Percentiles rank a stretch among this genome's conserved stretches.
phyloP scores from a whole-genome alignment of 2,113 vertebrate species.

The Pseudopipra pipra region DNA sequence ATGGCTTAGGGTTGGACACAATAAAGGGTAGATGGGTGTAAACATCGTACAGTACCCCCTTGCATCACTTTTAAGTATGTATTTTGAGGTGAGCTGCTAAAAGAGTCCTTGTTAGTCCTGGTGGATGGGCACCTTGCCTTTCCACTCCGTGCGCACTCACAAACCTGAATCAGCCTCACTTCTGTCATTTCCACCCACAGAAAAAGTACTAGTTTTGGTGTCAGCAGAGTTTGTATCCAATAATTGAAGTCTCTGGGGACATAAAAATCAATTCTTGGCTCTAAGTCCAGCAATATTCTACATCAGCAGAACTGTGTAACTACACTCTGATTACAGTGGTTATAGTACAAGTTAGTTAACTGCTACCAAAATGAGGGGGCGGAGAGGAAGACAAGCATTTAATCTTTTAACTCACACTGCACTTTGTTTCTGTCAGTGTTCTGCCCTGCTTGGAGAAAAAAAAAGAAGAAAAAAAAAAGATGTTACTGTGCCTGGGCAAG shows the following conservation, averaged over 20 bases:
- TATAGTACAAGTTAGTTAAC: constrained; percentile 28
- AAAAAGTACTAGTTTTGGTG: neutral
- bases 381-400: constrained; percentile 4
- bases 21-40: neutral
- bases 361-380: neutral
- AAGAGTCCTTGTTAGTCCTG: neutral
- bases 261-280: constrained; percentile 16
- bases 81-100: neutral
- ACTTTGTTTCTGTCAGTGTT: neutral
- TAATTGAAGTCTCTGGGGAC: neutral
- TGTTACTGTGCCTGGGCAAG: neutral
- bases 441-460: neutral
- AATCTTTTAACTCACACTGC: neutral
- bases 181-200: neutral
- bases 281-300: neutral
- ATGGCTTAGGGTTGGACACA: fast-evolving
- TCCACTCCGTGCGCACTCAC: fast-evolving
- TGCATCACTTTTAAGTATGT: neutral
- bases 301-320: constrained; percentile 35
- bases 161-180: neutral
- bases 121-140: neutral
- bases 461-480: neutral
- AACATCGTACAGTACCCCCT: neutral
- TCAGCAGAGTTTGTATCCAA: constrained; percentile 11
- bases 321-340: constrained; percentile 17